Evolutionary conservation across 2,797 vertebrate genomes (phyloP).

Genomic region (Esox lucius): DNA sequence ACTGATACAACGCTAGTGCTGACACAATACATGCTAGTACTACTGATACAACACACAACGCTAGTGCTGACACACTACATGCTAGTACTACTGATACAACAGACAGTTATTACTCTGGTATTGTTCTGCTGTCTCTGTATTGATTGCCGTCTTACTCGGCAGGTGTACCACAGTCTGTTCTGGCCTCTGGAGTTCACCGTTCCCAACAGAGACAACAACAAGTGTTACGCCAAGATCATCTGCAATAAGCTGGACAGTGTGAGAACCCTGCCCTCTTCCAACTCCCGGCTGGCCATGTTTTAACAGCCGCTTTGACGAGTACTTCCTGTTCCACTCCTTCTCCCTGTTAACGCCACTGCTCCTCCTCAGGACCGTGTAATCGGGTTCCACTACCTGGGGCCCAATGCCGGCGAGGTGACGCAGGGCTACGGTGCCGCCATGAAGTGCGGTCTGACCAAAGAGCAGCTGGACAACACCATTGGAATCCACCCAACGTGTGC

Average conservation of each 20-base stretch:
- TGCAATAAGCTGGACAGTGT: conserved; percentile 88
- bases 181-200: conserved; percentile 97
- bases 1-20: no score
- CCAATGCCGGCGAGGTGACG: conserved; percentile 94
- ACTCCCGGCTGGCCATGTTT: not conserved
- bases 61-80: no score
- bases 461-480: conserved; percentile 86
- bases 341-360: not conserved
- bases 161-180: conserved; percentile 92
- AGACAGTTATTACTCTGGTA: no score
- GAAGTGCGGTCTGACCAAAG: conserved; percentile 93
- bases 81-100: no score
- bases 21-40: no score
- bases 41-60: not conserved
- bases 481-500: conserved; percentile 96
- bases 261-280: conserved; percentile 45
- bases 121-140: not conserved
- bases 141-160: not conserved
- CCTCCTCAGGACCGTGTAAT: conserved; percentile 83
- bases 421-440: conserved; percentile 93
- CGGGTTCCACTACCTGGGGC: conserved; percentile 93
- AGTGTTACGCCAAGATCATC: conserved; percentile 90
- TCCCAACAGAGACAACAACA: conserved; percentile 86
- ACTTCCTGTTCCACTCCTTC: no score
- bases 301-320: no score